Percentiles rank a stretch among this genome's conserved stretches.
Evolutionary conservation across 2,888 invertebrate genomes (phyloP).

Genomic region (Nomada fucata): DNA sequence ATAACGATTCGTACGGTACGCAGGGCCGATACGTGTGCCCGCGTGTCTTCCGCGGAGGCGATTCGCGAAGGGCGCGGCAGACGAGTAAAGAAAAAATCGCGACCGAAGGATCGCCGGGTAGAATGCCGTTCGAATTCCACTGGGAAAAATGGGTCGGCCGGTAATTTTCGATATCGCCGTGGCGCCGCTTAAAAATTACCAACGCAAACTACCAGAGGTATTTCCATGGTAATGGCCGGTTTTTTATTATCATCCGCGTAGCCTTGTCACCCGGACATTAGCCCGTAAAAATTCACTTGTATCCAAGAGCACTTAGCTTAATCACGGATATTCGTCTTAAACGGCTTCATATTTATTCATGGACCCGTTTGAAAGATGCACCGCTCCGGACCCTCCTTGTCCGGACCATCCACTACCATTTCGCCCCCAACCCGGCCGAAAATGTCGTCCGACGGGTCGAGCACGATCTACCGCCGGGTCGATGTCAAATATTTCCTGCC

Average conservation of each 20-base stretch:
- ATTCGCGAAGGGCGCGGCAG: not conserved
- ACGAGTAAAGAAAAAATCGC: not conserved
- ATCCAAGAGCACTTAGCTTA: constrained; percentile 55
- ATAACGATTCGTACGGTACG: no score
- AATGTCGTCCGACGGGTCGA: not conserved
- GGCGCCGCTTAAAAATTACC: constrained; percentile 36
- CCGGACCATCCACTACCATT: not conserved
- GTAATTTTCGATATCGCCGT: constrained; percentile 25
- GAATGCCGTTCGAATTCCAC: not conserved
- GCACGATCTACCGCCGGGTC: not conserved
- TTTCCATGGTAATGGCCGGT: constrained; percentile 31
- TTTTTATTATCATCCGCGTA: constrained; percentile 26
- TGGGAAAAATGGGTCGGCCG: not conserved
- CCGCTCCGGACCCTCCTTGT: constrained; percentile 2
- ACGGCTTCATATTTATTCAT: constrained; percentile 55
- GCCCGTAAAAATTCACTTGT: constrained; percentile 57
- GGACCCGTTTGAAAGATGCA: constrained; percentile 39
- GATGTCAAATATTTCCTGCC: not conserved
- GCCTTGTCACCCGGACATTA: constrained; percentile 33
- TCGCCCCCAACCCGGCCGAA: not conserved
- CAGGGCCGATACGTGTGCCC: no score
- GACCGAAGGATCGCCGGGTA: not conserved
- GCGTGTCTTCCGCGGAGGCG: no score
- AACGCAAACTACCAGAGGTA: constrained; percentile 32
- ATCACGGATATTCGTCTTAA: constrained; percentile 47